Evolutionary conservation across 1,140 invertebrate genomes (phyloP).

Genomic region (Dufourea novaeangliae): DNA sequence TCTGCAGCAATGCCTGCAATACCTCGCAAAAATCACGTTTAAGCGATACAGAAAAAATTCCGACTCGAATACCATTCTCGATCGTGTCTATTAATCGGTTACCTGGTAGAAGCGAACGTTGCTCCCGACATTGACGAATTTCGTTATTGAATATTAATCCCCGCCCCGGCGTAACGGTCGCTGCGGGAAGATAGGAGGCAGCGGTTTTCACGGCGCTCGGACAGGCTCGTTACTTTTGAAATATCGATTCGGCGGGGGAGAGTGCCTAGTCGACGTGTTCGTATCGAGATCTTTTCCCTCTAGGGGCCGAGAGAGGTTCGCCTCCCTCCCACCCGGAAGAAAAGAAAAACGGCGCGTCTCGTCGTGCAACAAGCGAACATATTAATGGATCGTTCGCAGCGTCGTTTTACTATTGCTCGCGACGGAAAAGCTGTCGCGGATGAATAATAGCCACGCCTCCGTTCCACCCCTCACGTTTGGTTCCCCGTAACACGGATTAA

Average conservation of each 20-base stretch:
- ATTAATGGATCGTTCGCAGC: constrained; percentile 52
- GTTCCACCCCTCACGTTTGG: background rate
- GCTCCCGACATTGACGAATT: constrained; percentile 63
- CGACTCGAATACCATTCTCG: background rate
- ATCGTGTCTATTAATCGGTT: constrained; percentile 49
- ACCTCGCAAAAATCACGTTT: background rate
- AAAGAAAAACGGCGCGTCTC: background rate
- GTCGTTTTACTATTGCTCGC: constrained; percentile 32
- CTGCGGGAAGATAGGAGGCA: background rate
- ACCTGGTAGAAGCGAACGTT: constrained; percentile 18
- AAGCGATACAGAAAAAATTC: background rate
- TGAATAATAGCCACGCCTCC: constrained; percentile 53
- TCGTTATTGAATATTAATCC: constrained; percentile 66
- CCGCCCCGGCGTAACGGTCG: background rate
- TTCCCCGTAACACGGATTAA: constrained; percentile 37
- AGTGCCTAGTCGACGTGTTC: constrained; percentile 1
- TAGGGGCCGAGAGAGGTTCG: background rate
- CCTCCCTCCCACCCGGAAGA: background rate
- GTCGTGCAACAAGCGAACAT: constrained; percentile 17
- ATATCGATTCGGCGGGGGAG: constrained; percentile 59
- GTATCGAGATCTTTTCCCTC: constrained; percentile 29
- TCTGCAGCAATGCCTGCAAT: too few species aligned
- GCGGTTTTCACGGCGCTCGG: constrained; percentile 28
- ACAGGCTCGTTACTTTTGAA: constrained; percentile 60
- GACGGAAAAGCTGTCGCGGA: constrained; percentile 43